These are phyloP conservation scores for Creontiades dilutus DNA, from an alignment of 2,888 invertebrate genomes.

Conservation along the genomic window DNA sequence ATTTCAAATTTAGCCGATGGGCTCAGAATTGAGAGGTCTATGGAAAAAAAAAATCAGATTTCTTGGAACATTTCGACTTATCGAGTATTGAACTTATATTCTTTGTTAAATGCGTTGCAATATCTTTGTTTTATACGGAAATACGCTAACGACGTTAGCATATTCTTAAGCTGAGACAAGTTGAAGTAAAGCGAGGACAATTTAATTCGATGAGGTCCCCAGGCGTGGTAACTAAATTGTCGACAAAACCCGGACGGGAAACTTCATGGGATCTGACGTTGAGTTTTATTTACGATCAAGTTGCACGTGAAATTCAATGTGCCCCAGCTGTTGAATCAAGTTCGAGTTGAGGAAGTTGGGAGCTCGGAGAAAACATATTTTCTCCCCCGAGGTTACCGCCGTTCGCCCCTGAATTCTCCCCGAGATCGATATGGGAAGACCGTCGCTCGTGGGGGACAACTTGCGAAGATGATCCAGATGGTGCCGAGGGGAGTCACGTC, in stretches of 20 bases:
- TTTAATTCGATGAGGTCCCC: background rate
- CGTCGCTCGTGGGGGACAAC: background rate
- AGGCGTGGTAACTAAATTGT: background rate
- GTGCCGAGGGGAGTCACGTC: background rate
- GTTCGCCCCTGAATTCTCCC: background rate
- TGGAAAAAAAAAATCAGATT: too few relatives aligned
- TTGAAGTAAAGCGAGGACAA: too few relatives aligned
- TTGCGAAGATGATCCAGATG: conserved; percentile 39
- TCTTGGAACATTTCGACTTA: too few relatives aligned
- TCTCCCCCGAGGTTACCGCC: background rate
- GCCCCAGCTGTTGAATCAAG: conserved; percentile 20
- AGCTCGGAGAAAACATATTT: conserved; percentile 9
- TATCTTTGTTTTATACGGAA: too few relatives aligned
- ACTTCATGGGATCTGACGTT: background rate
- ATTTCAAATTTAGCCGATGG: too few relatives aligned
- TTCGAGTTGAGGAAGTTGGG: background rate
- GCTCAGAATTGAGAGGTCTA: too few relatives aligned
- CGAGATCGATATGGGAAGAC: conserved; percentile 27
- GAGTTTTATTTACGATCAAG: background rate
- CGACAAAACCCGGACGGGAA: background rate
- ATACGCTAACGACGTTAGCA: too few relatives aligned
- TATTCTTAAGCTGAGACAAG: too few relatives aligned
- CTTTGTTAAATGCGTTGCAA: too few relatives aligned
- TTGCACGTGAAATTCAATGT: background rate
- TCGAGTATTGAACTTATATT: too few relatives aligned